These are phyloP conservation scores for Eulemur coronatus DNA, from an alignment of 2,797 vertebrate species.

Conservation along the genomic window DNA sequence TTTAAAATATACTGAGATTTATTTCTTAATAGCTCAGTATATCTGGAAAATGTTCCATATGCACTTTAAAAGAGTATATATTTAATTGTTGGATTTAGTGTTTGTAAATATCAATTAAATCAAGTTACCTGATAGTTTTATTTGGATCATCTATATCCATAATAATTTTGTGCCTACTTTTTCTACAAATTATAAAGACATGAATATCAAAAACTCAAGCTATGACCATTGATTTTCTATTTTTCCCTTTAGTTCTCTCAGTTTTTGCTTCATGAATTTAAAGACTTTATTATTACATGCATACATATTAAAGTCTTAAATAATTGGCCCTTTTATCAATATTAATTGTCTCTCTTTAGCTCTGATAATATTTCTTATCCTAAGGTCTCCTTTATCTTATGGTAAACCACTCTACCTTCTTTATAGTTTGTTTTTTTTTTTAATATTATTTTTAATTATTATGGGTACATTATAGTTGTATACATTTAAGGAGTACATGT, in stretches of 20 bases:
- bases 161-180: not conserved
- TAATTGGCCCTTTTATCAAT: not conserved
- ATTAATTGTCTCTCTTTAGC: not conserved
- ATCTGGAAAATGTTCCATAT: not conserved
- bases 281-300: not conserved
- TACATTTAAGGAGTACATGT: too few species aligned
- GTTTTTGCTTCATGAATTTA: not conserved
- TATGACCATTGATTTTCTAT: not conserved
- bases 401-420: too few species aligned
- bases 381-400: too few species aligned
- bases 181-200: not conserved
- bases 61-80: not conserved
- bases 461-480: too few species aligned
- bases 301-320: not conserved
- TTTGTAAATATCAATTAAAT: not conserved
- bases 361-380: not conserved
- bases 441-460: too few species aligned
- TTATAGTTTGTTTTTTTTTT: too few species aligned
- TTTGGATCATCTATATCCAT: not conserved
- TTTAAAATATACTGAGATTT: not conserved
- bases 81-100: not conserved
- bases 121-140: not conserved
- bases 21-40: not conserved
- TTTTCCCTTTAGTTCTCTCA: not conserved
- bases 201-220: not conserved